Conservation (phyloP, 2,888 invertebrate species). For the Antheraea yamamai region DNA sequence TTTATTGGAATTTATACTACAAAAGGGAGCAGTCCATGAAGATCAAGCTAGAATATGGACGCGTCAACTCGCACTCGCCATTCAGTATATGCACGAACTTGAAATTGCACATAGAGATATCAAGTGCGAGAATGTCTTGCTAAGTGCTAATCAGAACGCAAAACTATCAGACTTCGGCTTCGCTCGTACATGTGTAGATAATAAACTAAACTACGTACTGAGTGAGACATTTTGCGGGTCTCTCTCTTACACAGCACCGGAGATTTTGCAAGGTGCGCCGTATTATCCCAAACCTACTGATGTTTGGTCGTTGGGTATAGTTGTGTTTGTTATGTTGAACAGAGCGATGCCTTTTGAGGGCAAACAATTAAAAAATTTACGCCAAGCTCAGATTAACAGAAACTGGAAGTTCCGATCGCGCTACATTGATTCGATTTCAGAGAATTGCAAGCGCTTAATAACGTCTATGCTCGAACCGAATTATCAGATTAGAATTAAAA, state of each 20-base stretch:
- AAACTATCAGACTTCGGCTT: conserved; percentile 94
- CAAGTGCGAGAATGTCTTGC: conserved; percentile 91
- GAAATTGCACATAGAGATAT: conserved; percentile 91
- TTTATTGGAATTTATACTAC: conserved; percentile 86
- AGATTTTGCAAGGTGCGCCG: conserved; percentile 89
- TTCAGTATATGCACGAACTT: conserved; percentile 89
- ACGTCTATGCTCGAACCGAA: conserved; percentile 86
- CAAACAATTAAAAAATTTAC: conserved; percentile 86
- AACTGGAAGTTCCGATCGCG: conserved; percentile 88
- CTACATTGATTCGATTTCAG: conserved; percentile 80
- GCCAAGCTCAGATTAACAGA: conserved; percentile 81
- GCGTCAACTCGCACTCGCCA: conserved; percentile 84
- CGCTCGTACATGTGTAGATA: conserved; percentile 78
- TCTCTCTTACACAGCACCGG: conserved; percentile 93
- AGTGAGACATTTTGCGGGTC: conserved; percentile 94
- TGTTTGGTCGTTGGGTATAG: conserved; percentile 90
- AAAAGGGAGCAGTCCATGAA: conserved; percentile 85
- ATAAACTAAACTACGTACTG: conserved; percentile 69
- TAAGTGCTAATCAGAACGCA: conserved; percentile 87
- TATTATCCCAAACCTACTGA: conserved; percentile 89
- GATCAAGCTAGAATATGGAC: conserved; percentile 88
- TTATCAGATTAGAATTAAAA: conserved; percentile 78
- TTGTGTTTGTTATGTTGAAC: conserved; percentile 91
- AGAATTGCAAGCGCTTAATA: conserved; percentile 84
- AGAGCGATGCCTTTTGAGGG: conserved; percentile 93